Percentiles rank a stretch among this genome's conserved stretches.
These are phyloP conservation scores for Incurvaria masculella DNA, from an alignment of 2,888 invertebrate species.

Conservation along the genomic window DNA sequence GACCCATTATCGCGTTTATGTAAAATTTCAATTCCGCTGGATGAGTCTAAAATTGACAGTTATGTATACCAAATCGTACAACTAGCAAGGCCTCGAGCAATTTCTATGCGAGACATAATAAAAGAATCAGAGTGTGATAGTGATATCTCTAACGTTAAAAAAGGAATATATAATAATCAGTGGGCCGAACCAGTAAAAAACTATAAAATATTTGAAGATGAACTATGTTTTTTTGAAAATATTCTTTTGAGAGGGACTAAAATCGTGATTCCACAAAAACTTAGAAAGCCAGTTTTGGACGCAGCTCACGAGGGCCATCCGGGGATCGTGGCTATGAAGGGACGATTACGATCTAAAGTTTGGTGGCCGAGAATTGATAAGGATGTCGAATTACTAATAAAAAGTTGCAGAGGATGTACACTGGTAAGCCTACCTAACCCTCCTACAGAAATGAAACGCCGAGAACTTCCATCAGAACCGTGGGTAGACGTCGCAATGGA, in stretches of 20 bases:
- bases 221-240: constrained; percentile 5
- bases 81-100: constrained; percentile 5
- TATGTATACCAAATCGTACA: constrained; percentile 3
- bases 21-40: no score
- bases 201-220: constrained; percentile 7
- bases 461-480: constrained; percentile 8
- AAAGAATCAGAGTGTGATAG: constrained; percentile 3
- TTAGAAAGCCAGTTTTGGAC: constrained; percentile 2
- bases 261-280: constrained; percentile 5
- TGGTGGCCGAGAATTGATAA: constrained; percentile 11
- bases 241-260: constrained; percentile 6
- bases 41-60: no score
- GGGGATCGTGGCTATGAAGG: constrained; percentile 5
- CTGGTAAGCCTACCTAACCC: constrained; percentile 14
- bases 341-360: constrained; percentile 7
- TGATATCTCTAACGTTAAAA: neutral
- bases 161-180: constrained; percentile 5
- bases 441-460: constrained; percentile 7
- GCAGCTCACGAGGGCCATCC: constrained; percentile 10
- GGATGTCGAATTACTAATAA: constrained; percentile 9
- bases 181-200: constrained; percentile 7
- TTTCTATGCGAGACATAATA: constrained; percentile 5
- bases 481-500: constrained; percentile 18
- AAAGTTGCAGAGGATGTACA: constrained; percentile 11
- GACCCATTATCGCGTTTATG: no score